phyloP scores from a whole-genome alignment of 2,113 vertebrate genomes.

The Pomatorhinus ruficollis region DNA sequence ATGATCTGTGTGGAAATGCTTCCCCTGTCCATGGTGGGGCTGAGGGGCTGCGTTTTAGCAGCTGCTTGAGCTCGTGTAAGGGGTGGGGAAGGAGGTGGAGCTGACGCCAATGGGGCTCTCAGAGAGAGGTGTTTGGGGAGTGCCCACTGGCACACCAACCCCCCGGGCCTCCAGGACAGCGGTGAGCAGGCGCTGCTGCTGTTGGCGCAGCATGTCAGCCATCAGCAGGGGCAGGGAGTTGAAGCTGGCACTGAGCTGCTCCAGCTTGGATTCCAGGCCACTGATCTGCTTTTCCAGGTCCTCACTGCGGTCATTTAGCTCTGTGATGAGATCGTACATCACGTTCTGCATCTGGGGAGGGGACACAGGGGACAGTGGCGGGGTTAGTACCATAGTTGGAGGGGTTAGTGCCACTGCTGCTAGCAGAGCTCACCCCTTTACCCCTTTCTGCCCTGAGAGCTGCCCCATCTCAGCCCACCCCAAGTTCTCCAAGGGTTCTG shows the following conservation, averaged over 20 bases:
- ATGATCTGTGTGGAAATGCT: conserved; percentile 38
- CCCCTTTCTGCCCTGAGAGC: not conserved
- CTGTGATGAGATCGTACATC: conserved; percentile 98
- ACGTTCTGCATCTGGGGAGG: conserved; percentile 92
- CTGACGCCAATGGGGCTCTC: conserved; percentile 82
- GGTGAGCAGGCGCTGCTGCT: conserved; percentile 90
- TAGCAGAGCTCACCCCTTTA: not conserved
- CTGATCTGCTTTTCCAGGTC: conserved; percentile 97
- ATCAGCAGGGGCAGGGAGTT: conserved; percentile 89
- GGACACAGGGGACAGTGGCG: not conserved
- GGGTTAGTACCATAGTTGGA: not conserved
- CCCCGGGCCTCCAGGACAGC: conserved; percentile 82
- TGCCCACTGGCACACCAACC: conserved; percentile 71
- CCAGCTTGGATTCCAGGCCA: conserved; percentile 91
- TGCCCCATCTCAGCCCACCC: not conserved
- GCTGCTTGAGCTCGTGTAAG: conserved; percentile 89
- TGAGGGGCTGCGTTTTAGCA: conserved; percentile 73
- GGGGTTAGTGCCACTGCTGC: not conserved
- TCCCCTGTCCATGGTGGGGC: not conserved
- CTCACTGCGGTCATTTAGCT: conserved; percentile 96
- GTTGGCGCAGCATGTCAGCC: conserved; percentile 87
- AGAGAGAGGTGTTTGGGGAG: conserved; percentile 74
- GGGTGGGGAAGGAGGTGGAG: conserved; percentile 83
- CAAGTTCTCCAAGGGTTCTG: not conserved
- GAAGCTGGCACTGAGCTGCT: conserved; percentile 89